Evolutionary conservation across 1,140 invertebrate genomes (phyloP).

Genomic region (Pseudomyrmex concolor): DNA sequence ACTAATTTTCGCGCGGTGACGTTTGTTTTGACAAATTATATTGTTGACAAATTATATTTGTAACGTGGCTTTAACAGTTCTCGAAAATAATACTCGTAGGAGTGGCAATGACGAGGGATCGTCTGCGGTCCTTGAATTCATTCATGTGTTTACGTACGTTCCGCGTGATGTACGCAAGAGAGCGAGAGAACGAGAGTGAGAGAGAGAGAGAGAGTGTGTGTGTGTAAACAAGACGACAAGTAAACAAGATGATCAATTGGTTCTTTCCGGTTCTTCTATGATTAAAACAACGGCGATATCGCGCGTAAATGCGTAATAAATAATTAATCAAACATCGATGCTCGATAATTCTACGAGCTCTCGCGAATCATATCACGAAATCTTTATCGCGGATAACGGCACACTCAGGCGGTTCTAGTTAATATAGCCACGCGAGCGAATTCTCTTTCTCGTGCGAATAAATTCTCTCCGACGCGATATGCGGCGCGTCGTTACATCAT

Average conservation of each 20-base stretch:
- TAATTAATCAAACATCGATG: background rate
- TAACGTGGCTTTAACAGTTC: background rate
- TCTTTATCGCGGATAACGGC: background rate
- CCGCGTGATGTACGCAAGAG: background rate
- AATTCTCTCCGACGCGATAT: slow-evolving; percentile 14
- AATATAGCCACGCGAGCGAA: background rate
- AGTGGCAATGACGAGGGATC: background rate
- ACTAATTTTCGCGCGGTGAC: background rate
- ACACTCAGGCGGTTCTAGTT: background rate
- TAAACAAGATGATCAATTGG: slow-evolving; percentile 14
- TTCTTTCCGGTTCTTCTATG: no score
- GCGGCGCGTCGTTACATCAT: slow-evolving; percentile 21
- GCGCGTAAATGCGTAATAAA: background rate
- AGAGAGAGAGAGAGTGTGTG: no score
- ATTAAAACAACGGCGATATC: no score
- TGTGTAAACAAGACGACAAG: background rate
- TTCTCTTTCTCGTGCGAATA: background rate
- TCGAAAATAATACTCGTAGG: background rate
- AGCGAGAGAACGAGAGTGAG: no score
- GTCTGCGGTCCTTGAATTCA: slow-evolving; percentile 50
- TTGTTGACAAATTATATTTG: slow-evolving; percentile 51
- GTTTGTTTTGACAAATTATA: no score
- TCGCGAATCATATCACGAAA: background rate
- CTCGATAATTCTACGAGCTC: background rate
- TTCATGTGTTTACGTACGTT: background rate